These are phyloP conservation scores for Oreotragus oreotragus DNA, from an alignment of 2,113 vertebrate genomes.

Conservation along the genomic window DNA sequence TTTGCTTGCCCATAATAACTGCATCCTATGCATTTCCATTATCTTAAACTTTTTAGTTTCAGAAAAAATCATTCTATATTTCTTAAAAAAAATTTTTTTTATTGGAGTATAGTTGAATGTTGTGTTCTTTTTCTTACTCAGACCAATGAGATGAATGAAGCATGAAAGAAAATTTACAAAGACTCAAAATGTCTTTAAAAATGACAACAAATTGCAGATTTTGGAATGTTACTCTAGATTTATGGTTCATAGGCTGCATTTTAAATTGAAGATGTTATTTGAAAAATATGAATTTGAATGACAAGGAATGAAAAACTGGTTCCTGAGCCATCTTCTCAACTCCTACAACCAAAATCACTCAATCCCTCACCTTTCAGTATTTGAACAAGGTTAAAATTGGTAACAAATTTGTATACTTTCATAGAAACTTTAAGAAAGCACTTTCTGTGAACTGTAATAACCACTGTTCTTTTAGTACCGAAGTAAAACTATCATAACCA, in stretches of 20 bases:
- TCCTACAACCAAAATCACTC: not conserved
- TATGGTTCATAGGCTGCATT: not conserved
- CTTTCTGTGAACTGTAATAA: conserved; percentile 22
- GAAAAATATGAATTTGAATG: not conserved
- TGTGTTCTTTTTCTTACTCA: not conserved
- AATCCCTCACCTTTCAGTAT: not conserved
- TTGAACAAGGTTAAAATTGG: not conserved
- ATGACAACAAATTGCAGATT: not conserved
- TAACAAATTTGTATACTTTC: not conserved
- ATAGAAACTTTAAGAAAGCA: not conserved
- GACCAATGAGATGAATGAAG: not conserved
- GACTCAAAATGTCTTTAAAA: not conserved
- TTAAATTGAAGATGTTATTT: not conserved
- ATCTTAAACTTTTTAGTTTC: not conserved
- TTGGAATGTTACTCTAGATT: not conserved
- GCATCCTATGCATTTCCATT: not conserved
- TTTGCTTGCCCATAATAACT: not conserved
- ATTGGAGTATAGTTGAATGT: not conserved
- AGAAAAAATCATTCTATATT: not conserved
- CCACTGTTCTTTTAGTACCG: not conserved
- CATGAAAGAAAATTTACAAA: not conserved
- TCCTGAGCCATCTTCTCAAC: not conserved
- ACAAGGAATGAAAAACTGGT: not conserved
- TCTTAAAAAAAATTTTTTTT: not conserved
- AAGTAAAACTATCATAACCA: not conserved